These are phyloP conservation scores for Numida meleagris DNA, from an alignment of 2,113 vertebrate genomes.

Conservation along the genomic window DNA sequence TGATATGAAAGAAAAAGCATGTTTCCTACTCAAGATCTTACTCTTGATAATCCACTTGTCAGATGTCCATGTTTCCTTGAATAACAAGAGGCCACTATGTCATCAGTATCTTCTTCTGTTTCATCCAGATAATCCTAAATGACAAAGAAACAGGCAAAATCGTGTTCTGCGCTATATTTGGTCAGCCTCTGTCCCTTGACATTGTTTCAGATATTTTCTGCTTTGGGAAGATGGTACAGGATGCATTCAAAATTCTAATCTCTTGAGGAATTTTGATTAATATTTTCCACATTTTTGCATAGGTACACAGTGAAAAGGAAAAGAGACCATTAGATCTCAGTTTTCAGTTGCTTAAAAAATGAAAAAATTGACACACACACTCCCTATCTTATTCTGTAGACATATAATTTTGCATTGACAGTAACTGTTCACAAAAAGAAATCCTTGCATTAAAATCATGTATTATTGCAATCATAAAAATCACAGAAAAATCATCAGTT, in stretches of 20 bases:
- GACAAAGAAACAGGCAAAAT: not conserved
- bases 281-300: not conserved
- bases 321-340: not conserved
- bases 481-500: not conserved
- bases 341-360: not conserved
- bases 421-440: not conserved
- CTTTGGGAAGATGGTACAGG: not conserved
- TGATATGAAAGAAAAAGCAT: not conserved
- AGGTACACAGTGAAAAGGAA: not conserved
- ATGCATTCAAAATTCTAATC: not conserved
- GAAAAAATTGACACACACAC: not conserved
- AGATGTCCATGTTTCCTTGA: conserved; percentile 63
- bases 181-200: not conserved
- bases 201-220: not conserved
- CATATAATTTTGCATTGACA: fast-evolving
- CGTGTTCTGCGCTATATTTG: not conserved
- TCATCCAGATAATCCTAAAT: conserved; percentile 84
- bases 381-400: not conserved
- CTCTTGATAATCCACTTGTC: conserved; percentile 81
- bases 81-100: conserved; percentile 74
- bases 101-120: conserved; percentile 82
- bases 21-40: conserved; percentile 70
- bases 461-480: not conserved
- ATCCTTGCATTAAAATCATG: too few relatives aligned
- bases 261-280: not conserved